Evolutionary conservation across 2,888 invertebrate species (phyloP).

Genomic region (Melanostoma mellinum): DNA sequence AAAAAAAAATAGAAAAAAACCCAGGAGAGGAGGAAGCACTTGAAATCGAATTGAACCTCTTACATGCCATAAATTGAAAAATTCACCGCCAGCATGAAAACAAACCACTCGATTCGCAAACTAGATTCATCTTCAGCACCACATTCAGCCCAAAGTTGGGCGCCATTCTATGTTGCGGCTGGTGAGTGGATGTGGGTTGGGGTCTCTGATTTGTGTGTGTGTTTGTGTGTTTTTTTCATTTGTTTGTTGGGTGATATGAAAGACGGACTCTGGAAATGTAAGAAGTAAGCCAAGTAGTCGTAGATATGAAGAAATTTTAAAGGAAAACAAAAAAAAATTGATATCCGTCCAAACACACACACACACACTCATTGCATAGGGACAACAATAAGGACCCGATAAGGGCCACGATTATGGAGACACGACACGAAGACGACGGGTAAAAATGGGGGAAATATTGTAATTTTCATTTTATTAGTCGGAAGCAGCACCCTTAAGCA

Average conservation of each 20-base stretch:
- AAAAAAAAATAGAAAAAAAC: slow-evolving; percentile 27
- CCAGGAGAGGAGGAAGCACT: slow-evolving; percentile 18
- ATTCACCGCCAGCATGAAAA: slow-evolving; percentile 66
- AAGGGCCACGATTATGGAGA: slow-evolving; percentile 33
- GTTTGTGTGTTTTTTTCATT: too few relatives aligned
- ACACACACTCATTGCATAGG: slow-evolving; percentile 30
- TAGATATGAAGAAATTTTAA: slow-evolving; percentile 24
- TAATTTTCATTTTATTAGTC: slow-evolving; percentile 70
- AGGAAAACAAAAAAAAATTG: slow-evolving; percentile 47
- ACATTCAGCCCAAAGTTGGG: slow-evolving; percentile 25
- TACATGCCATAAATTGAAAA: slow-evolving; percentile 70
- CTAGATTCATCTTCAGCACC: slow-evolving; percentile 49
- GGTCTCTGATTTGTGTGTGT: too few relatives aligned
- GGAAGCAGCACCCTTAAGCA: slow-evolving; percentile 44
- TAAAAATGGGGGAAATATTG: slow-evolving; percentile 40
- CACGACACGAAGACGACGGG: slow-evolving; percentile 5
- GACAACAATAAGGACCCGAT: slow-evolving; percentile 50
- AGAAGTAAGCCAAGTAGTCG: neutral
- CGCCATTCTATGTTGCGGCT: neutral
- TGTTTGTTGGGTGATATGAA: neutral
- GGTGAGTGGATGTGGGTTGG: too few relatives aligned
- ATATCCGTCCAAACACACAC: slow-evolving; percentile 15
- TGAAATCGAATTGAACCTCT: slow-evolving; percentile 67
- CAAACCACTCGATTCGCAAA: slow-evolving; percentile 41
- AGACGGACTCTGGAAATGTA: neutral